These are phyloP conservation scores for Ctenomys sociabilis DNA, from an alignment of 2,113 vertebrate genomes.

Conservation along the genomic window DNA sequence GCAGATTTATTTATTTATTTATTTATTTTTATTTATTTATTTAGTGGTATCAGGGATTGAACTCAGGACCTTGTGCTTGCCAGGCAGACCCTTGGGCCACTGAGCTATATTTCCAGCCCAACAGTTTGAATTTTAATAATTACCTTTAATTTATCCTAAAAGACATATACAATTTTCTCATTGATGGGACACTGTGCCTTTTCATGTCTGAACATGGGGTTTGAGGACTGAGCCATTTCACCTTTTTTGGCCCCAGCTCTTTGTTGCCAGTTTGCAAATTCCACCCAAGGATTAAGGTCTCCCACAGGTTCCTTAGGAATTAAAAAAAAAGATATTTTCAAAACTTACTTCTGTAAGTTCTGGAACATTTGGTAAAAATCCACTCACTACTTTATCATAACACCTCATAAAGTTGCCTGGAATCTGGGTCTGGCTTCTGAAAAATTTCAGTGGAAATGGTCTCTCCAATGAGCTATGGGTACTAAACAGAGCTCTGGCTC, in stretches of 20 bases:
- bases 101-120: too few species aligned
- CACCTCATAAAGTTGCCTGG: conserved; percentile 65
- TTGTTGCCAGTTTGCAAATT: conserved; percentile 5
- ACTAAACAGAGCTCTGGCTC: background rate
- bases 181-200: background rate
- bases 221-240: background rate
- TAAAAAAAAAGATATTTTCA: conserved; percentile 45
- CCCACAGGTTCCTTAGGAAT: background rate
- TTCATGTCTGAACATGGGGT: background rate
- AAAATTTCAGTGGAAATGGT: conserved; percentile 5
- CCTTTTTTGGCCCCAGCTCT: background rate
- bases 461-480: background rate
- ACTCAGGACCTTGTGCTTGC: too few species aligned
- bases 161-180: background rate
- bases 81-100: too few species aligned
- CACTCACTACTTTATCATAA: conserved; percentile 43
- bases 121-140: background rate
- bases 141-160: conserved; percentile 12
- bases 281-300: background rate
- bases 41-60: too few species aligned
- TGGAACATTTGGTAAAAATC: conserved; percentile 63
- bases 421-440: conserved; percentile 53
- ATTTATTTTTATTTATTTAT: background rate
- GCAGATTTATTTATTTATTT: background rate
- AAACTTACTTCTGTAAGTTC: conserved; percentile 40